Percentiles rank a stretch among this genome's conserved stretches.
Conservation (phyloP, 2,888 invertebrate genomes). For the Penaeus monodon region DNA sequence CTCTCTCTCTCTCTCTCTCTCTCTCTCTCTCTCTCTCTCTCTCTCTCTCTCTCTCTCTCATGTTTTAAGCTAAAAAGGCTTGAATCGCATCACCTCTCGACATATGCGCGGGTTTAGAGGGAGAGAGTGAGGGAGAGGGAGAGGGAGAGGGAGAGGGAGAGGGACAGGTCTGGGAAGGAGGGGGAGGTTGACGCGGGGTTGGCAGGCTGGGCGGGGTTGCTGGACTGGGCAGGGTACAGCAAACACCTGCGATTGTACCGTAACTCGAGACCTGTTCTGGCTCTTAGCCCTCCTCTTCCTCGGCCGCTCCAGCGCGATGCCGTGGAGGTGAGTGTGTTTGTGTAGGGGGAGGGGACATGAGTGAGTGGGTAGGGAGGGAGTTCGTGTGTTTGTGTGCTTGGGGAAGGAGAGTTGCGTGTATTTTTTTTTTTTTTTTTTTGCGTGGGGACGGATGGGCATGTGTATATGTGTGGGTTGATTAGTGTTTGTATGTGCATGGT, state of each 20-base stretch:
- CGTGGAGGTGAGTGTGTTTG: not conserved
- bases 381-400: not conserved
- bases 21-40: slow-evolving; percentile 11
- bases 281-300: not conserved
- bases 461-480: not conserved
- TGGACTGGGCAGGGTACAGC: too few relatives aligned
- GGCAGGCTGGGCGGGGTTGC: too few relatives aligned
- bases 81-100: too few relatives aligned
- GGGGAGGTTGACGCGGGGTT: too few relatives aligned
- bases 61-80: not conserved
- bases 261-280: not conserved
- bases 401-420: too few relatives aligned
- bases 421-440: too few relatives aligned
- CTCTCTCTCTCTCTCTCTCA: not conserved
- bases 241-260: too few relatives aligned
- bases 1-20: slow-evolving; percentile 11
- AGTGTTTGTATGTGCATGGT: not conserved
- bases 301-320: slow-evolving; percentile 1
- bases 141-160: not conserved
- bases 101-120: too few relatives aligned
- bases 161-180: too few relatives aligned
- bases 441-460: too few relatives aligned
- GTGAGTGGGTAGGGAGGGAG: not conserved
- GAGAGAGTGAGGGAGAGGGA: not conserved
- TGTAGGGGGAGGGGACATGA: not conserved